A percentile compares a stretch with the other conserved stretches of the same genome.
Evolutionary conservation across 2,797 vertebrate genomes (phyloP).

Genomic region (Amphiprion clarkii): DNA sequence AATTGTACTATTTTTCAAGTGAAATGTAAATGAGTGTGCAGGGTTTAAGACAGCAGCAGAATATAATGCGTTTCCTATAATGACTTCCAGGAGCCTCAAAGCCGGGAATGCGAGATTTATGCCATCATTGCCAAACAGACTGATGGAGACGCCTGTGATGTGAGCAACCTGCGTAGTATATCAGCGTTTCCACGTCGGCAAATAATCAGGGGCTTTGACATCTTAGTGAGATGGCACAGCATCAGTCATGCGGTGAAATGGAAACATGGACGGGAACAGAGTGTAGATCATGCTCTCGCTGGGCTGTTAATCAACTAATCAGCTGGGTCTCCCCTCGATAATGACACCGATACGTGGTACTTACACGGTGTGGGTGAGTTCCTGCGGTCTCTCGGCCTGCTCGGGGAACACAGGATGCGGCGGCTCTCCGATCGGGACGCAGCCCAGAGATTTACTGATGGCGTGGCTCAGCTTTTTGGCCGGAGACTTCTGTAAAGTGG

Average conservation of each 20-base stretch:
- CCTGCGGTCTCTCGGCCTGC: constrained; percentile 94
- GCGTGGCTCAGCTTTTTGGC: constrained; percentile 99
- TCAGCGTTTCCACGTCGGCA: constrained; percentile 56
- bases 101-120: constrained; percentile 65
- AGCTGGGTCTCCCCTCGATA: constrained; percentile 6
- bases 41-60: constrained; percentile 56
- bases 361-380: constrained; percentile 95
- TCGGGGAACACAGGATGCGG: constrained; percentile 96
- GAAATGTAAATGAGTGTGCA: constrained; percentile 70
- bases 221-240: constrained; percentile 28
- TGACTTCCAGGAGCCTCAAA: constrained; percentile 65
- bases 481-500: constrained; percentile 93
- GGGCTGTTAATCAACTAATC: constrained; percentile 51
- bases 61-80: constrained; percentile 69
- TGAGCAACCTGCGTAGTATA: constrained; percentile 45
- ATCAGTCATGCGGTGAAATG: constrained; percentile 56
- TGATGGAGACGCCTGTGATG: constrained; percentile 54
- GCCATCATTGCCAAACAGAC: constrained; percentile 55
- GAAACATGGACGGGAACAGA: constrained; percentile 59
- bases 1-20: constrained; percentile 57
- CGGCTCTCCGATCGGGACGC: constrained; percentile 94
- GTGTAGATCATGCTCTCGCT: constrained; percentile 40
- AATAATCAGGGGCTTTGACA: constrained; percentile 58
- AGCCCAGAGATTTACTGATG: constrained; percentile 97
- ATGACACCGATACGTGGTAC: constrained; percentile 67